Base-by-base conservation (phyloP, 2,113 vertebrate species). In the Spea bombifrons region DNA sequence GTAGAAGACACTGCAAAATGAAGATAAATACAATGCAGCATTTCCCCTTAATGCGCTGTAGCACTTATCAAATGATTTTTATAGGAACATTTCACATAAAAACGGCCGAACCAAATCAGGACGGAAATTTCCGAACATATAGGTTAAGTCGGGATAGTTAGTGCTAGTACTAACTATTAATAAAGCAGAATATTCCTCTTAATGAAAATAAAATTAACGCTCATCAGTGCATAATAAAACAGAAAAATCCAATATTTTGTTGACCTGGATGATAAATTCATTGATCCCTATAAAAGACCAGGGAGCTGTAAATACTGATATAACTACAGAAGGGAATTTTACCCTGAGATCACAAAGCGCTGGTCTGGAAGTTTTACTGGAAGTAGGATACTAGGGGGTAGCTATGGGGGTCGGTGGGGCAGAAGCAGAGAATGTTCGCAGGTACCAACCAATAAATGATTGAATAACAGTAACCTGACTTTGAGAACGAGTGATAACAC, bases 121-220 rank as follows among this genome's bases (percentile, higher is more conserved):
- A 30, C 2, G 30, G 30, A 30, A 30, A 30, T 30, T 30, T 30
- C 30, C 30, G 30, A 30, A 30, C 30, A 30, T 30, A 30, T 30
- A 30, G 30, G 30, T 30, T 30, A 30, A 30, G 30, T 30, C 30
- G 30, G 30, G 30, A 30, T 30, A 30, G 30, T 30, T 30, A 30
- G 55, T 50, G 48, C 73, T 49, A 52, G 17, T 13, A n/a, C 47
- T 50, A 59, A 53, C 61, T 53, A 57, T 78, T 65, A 52, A 69
- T 77, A 77, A 77, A 59, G 68, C 75, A 8, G 13, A 77, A 77
- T 71, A 71, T 67, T 70, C 53, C 55, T 77, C 46, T 77, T 70
- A 77, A 77, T 77, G 75, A 77, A 77, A 77, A 77, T 68, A 63
- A 77, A 77, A 77, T 77, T 70, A 77, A 77, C 45, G 75, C 75